Base-by-base conservation (phyloP, 2,113 vertebrate genomes). In the Oceanodroma tethys region DNA sequence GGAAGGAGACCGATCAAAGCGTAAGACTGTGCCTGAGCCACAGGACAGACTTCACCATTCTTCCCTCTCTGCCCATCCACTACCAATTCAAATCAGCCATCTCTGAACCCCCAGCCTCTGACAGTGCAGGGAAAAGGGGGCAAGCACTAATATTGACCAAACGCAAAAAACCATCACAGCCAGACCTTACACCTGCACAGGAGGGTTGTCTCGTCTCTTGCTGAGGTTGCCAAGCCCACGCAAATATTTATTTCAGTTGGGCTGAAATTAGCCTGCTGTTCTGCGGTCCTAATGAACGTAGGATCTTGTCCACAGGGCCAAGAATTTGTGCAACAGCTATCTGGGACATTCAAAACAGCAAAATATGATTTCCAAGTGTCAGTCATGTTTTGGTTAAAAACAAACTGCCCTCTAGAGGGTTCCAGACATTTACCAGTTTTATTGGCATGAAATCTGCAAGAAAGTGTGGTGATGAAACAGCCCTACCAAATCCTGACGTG, bases 131-230 rank as follows among this genome's bases (percentile, higher is more conserved):
- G 42, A 36, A 68, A 68, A 74, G 47, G 53, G n/a, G 36, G 11
- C 0, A 1, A 78, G 82, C 34, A 20, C 53, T 14, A n/a, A 23
- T 29, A 52, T 3, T 8, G 27, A 14, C 26, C 2, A 13, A 43
- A 9, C 22, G 6, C 1, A 5, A 19, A 19, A 34, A 70, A 7
- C 48, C 34, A 4, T 7, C 74, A 10, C 1, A 1, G 43, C 16
- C 70, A 68, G 50, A 52, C 40, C 36, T 10, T 7, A 10, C 17
- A n/a, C 47, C 36, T 9, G n/a, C 55, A 7, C 43, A 58, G 42
- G 36, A 13, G 30, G 16, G 29, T 3, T 21, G 16, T 16, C 45
- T 62, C 11, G 17, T n/a, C 32, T 45, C 40, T 23, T 23, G 52
- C 40, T 14, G 23, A 42, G 50, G 26, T 19, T 43, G 34, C 70